Evolutionary conservation across 2,797 vertebrate species (phyloP).

Genomic region (Hozukius guyotensis): DNA sequence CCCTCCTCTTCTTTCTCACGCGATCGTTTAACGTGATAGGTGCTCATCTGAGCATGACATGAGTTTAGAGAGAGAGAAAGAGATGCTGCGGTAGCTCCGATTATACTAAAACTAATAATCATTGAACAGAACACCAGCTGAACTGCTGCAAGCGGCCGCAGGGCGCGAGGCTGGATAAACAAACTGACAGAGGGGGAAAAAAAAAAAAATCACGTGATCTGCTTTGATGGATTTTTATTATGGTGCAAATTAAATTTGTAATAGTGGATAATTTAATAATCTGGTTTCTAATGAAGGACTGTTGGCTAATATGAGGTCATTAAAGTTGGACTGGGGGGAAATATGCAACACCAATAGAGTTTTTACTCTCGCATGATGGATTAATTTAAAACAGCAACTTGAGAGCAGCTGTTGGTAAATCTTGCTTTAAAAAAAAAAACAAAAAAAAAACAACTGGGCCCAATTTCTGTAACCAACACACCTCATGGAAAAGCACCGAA

Average conservation of each 20-base stretch:
- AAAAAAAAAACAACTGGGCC: background rate
- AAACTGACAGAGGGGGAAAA: background rate
- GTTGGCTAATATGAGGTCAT: constrained; percentile 4
- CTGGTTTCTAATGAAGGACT: constrained; percentile 6
- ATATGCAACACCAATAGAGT: background rate
- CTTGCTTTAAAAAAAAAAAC: background rate
- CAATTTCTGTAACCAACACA: background rate
- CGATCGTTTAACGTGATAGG: constrained; percentile 49
- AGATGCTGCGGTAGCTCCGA: too few relatives aligned
- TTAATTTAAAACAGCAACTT: background rate
- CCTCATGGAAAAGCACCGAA: background rate
- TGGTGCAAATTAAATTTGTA: constrained; percentile 11
- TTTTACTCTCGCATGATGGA: background rate
- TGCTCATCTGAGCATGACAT: constrained; percentile 42
- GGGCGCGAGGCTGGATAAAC: background rate
- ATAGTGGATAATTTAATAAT: constrained; percentile 29
- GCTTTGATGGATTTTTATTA: constrained; percentile 6
- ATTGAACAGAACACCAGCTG: background rate
- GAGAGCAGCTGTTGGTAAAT: background rate
- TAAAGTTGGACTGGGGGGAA: background rate
- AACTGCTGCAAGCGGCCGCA: background rate
- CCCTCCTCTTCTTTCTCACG: constrained; percentile 60
- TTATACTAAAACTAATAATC: background rate
- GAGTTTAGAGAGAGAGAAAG: background rate
- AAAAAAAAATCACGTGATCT: constrained; percentile 7